Conservation (phyloP, 1,140 invertebrate genomes). For the Euura saliciscinereae region DNA sequence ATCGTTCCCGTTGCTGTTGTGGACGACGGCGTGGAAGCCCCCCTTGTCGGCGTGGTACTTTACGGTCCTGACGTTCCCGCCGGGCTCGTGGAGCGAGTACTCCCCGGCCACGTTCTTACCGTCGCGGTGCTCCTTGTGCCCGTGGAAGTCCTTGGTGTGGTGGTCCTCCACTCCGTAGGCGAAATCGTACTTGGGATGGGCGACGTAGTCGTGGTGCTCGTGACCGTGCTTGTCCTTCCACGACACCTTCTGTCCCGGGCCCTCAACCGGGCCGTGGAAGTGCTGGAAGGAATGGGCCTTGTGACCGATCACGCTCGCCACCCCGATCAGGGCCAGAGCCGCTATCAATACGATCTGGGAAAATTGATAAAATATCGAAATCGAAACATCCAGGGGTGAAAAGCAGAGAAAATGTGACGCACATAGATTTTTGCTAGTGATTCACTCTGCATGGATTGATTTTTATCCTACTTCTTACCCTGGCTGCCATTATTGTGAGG, state of each 20-base stretch:
- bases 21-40: conserved; percentile 16
- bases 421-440: no score
- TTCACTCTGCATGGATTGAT: no score
- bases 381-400: background rate
- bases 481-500: no score
- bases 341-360: background rate
- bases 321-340: background rate
- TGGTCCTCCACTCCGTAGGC: conserved; percentile 24
- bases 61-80: no score
- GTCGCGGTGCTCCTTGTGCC: conserved; percentile 30
- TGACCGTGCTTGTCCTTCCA: conserved; percentile 15
- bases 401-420: background rate
- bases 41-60: conserved; percentile 30
- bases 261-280: conserved; percentile 12
- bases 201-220: conserved; percentile 11
- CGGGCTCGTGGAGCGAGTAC: conserved; percentile 21
- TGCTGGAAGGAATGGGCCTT: conserved; percentile 7
- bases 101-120: conserved; percentile 32
- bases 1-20: conserved; percentile 3
- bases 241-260: background rate
- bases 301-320: background rate
- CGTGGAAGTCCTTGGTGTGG: conserved; percentile 35
- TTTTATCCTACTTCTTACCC: no score
- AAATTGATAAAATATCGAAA: background rate
- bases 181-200: conserved; percentile 17